Evolutionary conservation across 2,797 vertebrate species (phyloP).

Genomic region (Phataginus tetradactyla): DNA sequence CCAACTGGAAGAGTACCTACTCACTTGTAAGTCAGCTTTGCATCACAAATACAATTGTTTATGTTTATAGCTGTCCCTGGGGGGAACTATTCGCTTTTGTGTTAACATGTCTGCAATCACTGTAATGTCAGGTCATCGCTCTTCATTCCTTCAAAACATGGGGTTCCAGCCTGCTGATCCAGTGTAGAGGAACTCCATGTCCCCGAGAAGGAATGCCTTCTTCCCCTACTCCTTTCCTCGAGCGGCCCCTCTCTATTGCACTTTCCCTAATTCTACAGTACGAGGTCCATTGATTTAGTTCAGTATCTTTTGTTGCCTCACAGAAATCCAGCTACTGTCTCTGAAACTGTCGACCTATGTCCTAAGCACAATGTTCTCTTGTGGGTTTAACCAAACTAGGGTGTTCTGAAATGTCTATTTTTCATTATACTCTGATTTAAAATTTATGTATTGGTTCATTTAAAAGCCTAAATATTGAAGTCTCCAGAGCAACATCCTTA

Average conservation of each 20-base stretch:
- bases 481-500: neutral
- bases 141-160: neutral
- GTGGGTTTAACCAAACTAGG: neutral
- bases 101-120: neutral
- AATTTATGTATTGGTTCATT: neutral
- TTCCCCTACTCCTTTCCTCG: neutral
- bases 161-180: neutral
- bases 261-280: neutral
- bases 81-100: neutral
- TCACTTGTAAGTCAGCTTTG: neutral
- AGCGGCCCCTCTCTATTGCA: too few species aligned
- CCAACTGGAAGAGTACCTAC: neutral
- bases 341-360: neutral
- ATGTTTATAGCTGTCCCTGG: neutral
- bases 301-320: neutral
- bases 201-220: neutral
- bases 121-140: neutral
- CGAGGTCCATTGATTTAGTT: neutral
- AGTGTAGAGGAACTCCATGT: neutral
- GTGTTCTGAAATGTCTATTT: neutral
- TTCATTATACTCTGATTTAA: neutral
- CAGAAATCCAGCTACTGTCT: neutral
- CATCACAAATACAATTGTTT: neutral
- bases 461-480: neutral
- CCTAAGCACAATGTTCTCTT: slow-evolving; percentile 72